Conservation (phyloP, 2,797 vertebrate species). For the Erithacus rubecula region DNA sequence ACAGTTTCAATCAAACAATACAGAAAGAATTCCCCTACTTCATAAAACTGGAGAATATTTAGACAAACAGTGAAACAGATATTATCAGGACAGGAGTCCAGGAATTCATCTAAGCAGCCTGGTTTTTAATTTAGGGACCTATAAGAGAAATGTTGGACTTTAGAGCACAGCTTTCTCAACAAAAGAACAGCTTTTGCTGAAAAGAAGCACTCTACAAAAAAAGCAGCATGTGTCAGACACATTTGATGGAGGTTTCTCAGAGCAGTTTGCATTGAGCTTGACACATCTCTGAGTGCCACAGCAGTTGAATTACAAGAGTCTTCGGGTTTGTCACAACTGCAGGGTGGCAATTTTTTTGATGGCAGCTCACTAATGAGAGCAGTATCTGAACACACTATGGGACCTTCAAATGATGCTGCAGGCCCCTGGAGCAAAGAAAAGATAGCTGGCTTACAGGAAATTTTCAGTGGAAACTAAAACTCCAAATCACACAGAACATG, state of each 20-base stretch:
- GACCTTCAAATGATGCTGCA: background rate
- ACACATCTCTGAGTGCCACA: background rate
- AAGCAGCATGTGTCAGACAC: background rate
- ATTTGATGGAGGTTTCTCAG: background rate
- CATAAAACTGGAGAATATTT: background rate
- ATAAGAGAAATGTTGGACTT: background rate
- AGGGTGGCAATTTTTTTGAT: background rate
- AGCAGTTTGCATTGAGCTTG: background rate
- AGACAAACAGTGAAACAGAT: background rate
- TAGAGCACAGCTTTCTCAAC: background rate
- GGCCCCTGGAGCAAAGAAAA: background rate
- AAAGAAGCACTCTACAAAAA: background rate
- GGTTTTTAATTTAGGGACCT: background rate
- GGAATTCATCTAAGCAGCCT: background rate
- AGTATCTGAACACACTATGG: background rate
- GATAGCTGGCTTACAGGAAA: background rate
- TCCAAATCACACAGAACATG: background rate
- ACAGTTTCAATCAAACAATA: background rate
- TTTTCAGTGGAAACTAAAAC: background rate
- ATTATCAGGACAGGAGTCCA: background rate
- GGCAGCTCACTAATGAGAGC: background rate
- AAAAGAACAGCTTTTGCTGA: background rate
- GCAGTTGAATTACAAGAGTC: background rate
- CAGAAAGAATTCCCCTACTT: background rate
- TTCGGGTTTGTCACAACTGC: background rate